Conservation (phyloP, 2,113 vertebrate species). For the Daubentonia madagascariensis region DNA sequence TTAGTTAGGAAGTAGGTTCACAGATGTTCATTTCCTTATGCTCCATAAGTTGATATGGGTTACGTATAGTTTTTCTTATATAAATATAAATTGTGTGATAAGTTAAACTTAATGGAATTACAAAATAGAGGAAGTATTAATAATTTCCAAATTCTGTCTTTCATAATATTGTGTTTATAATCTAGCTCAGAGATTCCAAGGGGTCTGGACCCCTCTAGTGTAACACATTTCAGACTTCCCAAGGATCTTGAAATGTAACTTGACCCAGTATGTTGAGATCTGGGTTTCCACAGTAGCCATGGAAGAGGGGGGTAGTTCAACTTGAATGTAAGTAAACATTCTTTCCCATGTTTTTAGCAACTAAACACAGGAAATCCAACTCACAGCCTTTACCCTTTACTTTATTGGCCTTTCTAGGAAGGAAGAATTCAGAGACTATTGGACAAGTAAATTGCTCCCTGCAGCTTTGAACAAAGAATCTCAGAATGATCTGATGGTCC, state of each 20-base stretch:
- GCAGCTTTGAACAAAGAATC: neutral
- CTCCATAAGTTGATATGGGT: neutral
- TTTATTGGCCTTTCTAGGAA: conserved; percentile 17
- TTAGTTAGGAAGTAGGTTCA: neutral
- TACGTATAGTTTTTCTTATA: neutral
- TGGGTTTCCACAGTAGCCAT: neutral
- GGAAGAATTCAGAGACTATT: neutral
- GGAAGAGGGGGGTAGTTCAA: neutral
- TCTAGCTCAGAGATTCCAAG: neutral
- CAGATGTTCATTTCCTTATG: neutral
- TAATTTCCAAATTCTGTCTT: neutral
- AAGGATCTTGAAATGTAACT: neutral
- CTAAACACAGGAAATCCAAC: neutral
- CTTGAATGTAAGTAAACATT: neutral
- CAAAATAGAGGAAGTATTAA: neutral
- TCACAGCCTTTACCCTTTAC: neutral
- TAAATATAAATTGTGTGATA: neutral
- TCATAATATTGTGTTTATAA: neutral
- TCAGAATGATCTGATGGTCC: neutral
- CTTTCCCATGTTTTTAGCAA: neutral
- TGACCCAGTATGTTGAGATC: neutral
- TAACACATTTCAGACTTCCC: neutral
- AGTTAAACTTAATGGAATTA: neutral
- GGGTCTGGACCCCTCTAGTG: neutral
- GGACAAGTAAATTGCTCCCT: neutral